Percentiles rank a stretch among this genome's conserved stretches.
Conservation (phyloP, 1,140 invertebrate species). For the Drosophila pectinifera region DNA sequence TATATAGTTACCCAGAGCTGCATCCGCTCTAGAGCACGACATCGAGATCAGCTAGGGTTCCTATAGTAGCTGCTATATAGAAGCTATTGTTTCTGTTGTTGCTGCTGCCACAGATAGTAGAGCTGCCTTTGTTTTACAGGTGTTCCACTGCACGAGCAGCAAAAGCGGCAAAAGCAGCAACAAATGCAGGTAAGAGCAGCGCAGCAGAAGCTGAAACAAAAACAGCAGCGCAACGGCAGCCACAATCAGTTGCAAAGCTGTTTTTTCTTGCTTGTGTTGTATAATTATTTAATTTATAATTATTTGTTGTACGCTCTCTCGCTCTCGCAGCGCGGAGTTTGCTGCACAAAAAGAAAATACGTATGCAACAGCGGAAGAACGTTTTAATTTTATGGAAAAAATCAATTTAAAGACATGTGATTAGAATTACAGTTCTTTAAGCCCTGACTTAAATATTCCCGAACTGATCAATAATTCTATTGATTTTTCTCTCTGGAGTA, state of each 20-base stretch:
- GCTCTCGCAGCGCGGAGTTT: constrained; percentile 18
- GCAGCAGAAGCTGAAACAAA: constrained; percentile 23
- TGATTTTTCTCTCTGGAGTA: constrained; percentile 8
- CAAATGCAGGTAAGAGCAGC: constrained; percentile 22
- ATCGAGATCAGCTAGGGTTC: constrained; percentile 21
- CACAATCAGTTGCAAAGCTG: constrained; percentile 72
- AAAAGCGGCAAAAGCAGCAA: constrained; percentile 33
- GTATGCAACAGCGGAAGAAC: too few relatives aligned
- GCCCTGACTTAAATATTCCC: not conserved
- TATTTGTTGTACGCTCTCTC: constrained; percentile 44
- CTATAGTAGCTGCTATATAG: constrained; percentile 21
- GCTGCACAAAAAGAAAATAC: constrained; percentile 17
- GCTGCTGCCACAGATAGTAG: constrained; percentile 49
- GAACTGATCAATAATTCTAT: constrained; percentile 9
- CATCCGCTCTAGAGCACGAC: constrained; percentile 70
- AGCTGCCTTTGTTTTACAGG: constrained; percentile 78
- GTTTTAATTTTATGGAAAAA: too few relatives aligned
- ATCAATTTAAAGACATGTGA: not conserved
- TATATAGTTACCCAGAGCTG: constrained; percentile 28
- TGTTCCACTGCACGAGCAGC: constrained; percentile 78
- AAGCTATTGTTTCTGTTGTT: constrained; percentile 33
- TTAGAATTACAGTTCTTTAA: too few relatives aligned
- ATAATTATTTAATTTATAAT: constrained; percentile 84
- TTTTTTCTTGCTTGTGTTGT: constrained; percentile 78
- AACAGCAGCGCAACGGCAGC: constrained; percentile 46